Evolutionary conservation across 2,888 invertebrate species (phyloP), one percentile per base, ranked within the genome.

Genomic region (Adineta ricciae): DNA sequence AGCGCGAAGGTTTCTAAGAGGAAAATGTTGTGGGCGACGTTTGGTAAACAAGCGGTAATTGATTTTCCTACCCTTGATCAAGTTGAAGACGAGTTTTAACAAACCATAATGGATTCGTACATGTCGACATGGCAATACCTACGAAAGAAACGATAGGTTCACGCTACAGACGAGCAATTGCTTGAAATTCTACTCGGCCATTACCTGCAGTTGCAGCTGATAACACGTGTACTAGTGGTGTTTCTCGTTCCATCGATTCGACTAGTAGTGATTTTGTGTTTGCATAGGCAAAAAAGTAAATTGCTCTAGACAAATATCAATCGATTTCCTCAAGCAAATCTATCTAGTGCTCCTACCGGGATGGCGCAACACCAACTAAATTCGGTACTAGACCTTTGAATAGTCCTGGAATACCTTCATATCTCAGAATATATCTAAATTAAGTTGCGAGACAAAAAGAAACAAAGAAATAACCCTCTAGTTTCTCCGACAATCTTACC

Each of bases 341-440:
- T 54, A 21, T 86, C 84, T 86, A 84, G 85, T 83, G 41, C 56
- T 87, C 89, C 87, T 88, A 92, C 92, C 92, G 91, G 19, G 98
- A 97, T 0, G 99, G 99, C 84, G 97, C 97, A 86, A 99, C 98
- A 54, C 99, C 99, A 87, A 99, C 93, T 88, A 99, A 93, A 92
- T 98, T 99, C 82, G 99, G 98, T 83, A 97, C 97, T 86, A 99
- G 93, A 72, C 99, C 99, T 92, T 97, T 97, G 92, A 97, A 99
- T 86, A 99, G 92, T 41, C 96, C 98, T 88, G 93, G 93, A 21
- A 95, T 92, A 56, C 99, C 99, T 92, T 99, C 99, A 88, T 94
- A 94, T 91, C 95, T 94, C 87, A 97, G 93, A 89, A 98, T 97
- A 89, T 95, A 93, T 91, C 95, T 95, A 92, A 50, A 92, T 50